Conservation (phyloP, 2,888 invertebrate genomes). For the Steinernema hermaphroditum region DNA sequence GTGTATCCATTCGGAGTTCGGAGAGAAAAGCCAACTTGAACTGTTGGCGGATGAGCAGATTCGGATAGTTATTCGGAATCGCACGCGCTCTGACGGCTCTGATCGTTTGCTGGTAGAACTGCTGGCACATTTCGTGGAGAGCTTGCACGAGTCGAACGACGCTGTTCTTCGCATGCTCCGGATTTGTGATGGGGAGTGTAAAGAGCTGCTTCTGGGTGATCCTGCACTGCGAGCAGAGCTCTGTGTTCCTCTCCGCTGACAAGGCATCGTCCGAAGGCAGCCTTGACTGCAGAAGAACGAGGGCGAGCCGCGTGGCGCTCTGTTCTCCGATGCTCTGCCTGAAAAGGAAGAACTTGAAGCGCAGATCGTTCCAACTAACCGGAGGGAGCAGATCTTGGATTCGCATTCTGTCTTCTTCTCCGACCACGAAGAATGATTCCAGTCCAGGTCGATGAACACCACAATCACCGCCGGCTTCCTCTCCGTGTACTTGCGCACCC, state of each 20-base stretch:
- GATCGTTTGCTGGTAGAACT: constrained; percentile 79
- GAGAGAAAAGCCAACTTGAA: constrained; percentile 94
- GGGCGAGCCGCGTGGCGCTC: constrained; percentile 74
- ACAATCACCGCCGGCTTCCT: constrained; percentile 85
- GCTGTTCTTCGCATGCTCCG: constrained; percentile 10
- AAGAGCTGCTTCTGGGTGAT: constrained; percentile 88
- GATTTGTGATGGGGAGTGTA: constrained; percentile 77
- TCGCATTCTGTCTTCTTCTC: constrained; percentile 93
- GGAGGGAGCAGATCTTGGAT: constrained; percentile 77
- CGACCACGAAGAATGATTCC: constrained; percentile 91
- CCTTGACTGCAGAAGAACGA: constrained; percentile 84
- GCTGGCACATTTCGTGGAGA: constrained; percentile 87
- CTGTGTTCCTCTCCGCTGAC: constrained; percentile 86
- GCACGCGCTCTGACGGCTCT: constrained; percentile 45
- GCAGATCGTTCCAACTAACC: constrained; percentile 67
- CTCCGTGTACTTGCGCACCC: constrained; percentile 89
- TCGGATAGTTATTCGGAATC: constrained; percentile 68
- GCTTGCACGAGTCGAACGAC: constrained; percentile 83
- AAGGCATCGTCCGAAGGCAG: constrained; percentile 73
- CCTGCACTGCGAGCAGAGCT: constrained; percentile 86
- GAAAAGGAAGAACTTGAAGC: constrained; percentile 27
- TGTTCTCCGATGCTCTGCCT: constrained; percentile 65
- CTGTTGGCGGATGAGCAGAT: constrained; percentile 89
- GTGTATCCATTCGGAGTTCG: constrained; percentile 87
- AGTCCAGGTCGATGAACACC: constrained; percentile 93